Conservation (phyloP, 2,113 vertebrate genomes). For the Xenus cinereus region DNA sequence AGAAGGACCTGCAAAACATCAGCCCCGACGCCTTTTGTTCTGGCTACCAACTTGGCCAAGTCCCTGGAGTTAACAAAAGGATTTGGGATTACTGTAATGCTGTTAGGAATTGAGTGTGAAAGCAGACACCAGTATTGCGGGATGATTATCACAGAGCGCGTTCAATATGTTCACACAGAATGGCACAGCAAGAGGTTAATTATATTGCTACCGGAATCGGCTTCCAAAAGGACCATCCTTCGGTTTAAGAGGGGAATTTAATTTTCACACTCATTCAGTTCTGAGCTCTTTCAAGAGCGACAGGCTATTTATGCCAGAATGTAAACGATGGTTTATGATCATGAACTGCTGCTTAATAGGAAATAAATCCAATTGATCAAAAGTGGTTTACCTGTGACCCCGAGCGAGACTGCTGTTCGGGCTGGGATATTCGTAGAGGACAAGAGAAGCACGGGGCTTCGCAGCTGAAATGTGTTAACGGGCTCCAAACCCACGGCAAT, state of each 20-base stretch:
- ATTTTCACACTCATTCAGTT: conserved; percentile 63
- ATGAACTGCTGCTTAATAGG: conserved; percentile 35
- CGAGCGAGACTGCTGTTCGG: background rate
- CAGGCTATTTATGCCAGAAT: conserved; percentile 39
- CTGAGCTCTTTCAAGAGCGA: conserved; percentile 13
- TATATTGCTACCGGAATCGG: conserved; percentile 40
- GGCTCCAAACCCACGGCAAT: background rate
- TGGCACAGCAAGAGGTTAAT: conserved; percentile 70
- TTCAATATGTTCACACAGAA: conserved; percentile 62
- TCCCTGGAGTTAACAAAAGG: conserved; percentile 4
- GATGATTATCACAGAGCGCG: conserved; percentile 40
- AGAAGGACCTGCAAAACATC: background rate
- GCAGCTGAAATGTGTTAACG: background rate
- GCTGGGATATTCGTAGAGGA: background rate
- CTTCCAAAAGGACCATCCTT: conserved; percentile 57
- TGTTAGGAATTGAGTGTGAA: conserved; percentile 36
- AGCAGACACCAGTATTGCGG: conserved; percentile 31
- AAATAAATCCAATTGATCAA: conserved; percentile 51
- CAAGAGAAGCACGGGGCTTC: accelerated
- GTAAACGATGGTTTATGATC: conserved; percentile 50
- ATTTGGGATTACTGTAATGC: conserved; percentile 44
- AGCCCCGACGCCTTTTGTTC: background rate
- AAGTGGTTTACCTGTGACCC: conserved; percentile 37
- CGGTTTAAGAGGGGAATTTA: conserved; percentile 47
- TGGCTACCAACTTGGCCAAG: background rate